These are phyloP conservation scores for Ciona savignyi DNA, from an alignment of 23 tunicate genomes.

Conservation along the genomic window DNA sequence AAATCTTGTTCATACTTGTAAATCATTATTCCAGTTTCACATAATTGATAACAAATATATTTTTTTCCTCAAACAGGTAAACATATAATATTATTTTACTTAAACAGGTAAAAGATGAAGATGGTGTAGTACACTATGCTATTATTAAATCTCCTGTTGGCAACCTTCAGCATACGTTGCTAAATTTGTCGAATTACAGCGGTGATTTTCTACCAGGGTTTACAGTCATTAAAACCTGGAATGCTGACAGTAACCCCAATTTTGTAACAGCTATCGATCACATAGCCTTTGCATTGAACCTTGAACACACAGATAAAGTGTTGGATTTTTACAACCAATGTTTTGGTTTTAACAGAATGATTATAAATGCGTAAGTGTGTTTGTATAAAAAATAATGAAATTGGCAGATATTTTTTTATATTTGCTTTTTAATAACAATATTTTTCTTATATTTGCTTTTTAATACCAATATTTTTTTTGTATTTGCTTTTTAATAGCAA, in stretches of 20 bases:
- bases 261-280: slow-evolving; percentile 53
- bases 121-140: slow-evolving; percentile 58
- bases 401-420: too few relatives aligned
- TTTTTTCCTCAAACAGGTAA: too few relatives aligned
- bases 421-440: too few relatives aligned
- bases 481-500: too few relatives aligned
- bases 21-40: too few relatives aligned
- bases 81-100: too few relatives aligned
- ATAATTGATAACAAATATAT: too few relatives aligned
- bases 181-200: slow-evolving; percentile 55
- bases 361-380: slow-evolving; percentile 43
- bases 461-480: too few relatives aligned
- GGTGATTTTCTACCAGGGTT: slow-evolving; percentile 82
- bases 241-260: background rate
- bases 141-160: slow-evolving; percentile 75
- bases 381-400: too few relatives aligned
- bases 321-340: slow-evolving; percentile 44
- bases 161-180: slow-evolving; percentile 79
- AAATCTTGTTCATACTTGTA: too few relatives aligned
- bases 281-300: slow-evolving; percentile 42
- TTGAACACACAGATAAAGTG: slow-evolving; percentile 36
- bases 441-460: too few relatives aligned
- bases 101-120: slow-evolving; percentile 28
- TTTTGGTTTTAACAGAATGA: slow-evolving; percentile 48
- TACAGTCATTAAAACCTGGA: background rate